These are phyloP conservation scores for Stegodyphus dumicola DNA, from an alignment of 1,140 invertebrate species.

Conservation along the genomic window DNA sequence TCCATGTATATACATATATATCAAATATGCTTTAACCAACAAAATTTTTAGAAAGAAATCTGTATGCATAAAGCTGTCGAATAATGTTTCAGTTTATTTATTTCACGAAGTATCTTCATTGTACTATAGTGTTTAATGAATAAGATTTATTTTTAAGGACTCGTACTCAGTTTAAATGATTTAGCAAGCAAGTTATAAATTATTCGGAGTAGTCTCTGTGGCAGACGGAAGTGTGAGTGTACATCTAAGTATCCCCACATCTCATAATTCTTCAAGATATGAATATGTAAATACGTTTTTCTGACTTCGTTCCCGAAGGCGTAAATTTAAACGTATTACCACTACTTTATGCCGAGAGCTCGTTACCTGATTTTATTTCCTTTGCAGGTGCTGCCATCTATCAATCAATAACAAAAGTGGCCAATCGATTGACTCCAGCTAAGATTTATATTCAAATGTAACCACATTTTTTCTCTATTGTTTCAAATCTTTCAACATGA, in stretches of 20 bases:
- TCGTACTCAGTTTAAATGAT: neutral
- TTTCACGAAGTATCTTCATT: too few species aligned
- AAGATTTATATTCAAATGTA: too few species aligned
- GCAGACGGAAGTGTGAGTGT: neutral
- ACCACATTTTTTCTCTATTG: conserved; percentile 24
- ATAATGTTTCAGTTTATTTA: too few species aligned
- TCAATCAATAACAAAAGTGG: neutral
- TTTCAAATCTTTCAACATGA: conserved; percentile 48
- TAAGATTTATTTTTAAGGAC: too few species aligned
- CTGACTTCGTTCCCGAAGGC: neutral
- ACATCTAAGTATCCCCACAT: neutral
- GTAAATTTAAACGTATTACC: neutral
- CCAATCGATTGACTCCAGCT: too few species aligned
- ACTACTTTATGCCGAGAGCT: neutral
- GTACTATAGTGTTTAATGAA: too few species aligned
- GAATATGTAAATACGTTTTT: neutral
- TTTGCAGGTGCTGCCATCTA: conserved; percentile 41
- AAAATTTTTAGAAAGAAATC: too few species aligned
- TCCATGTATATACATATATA: too few species aligned
- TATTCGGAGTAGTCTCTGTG: neutral
- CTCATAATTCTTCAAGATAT: neutral
- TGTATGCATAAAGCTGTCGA: too few species aligned
- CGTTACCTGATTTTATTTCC: neutral
- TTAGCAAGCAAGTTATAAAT: neutral
- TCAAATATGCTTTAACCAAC: too few species aligned